Evolutionary conservation across 1,140 invertebrate species (phyloP), one percentile per base, ranked within the genome.

Genomic region (Eupristina koningsbergeri): DNA sequence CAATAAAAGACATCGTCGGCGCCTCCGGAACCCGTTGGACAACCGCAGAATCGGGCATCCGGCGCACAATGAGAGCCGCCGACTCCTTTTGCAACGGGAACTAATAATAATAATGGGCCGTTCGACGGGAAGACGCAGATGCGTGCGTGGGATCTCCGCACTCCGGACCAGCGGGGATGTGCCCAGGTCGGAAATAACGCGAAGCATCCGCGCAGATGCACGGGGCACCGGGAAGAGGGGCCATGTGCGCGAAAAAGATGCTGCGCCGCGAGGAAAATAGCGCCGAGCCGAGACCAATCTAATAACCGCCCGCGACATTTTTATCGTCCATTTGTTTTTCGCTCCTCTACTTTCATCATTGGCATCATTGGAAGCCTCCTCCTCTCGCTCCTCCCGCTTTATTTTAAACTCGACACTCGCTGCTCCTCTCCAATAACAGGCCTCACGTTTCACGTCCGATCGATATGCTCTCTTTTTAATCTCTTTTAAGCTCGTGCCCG

Each of bases 181-280:
- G n/a, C n/a, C n/a, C n/a, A n/a, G n/a, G 53, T 77, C 81, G 81
- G 71, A 83, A 83, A 83, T 83, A 83, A 82, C 74, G 63, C 61
- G 36, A n/a, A n/a, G 47, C 61, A 69, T 74, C 22, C 19, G 26
- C 26, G 26, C 26, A 58, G 47, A 9, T 58, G 71, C 26, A n/a
- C 64, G 67, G 45, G 3, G 75, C 39, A 36, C 31, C 81, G 80
- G 63, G 41, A 58, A 61, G 83, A 88, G 81, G 82, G 87, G 86
- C 86, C 87, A 88, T 88, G 87, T 88, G 86, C 77, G 53, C 80
- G 45, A 22, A 80, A 83, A 73, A 53, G 53, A 53, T 53, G 50
- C 64, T n/a, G 31, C 58, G 53, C 26, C 11, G 1, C 67, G 31
- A 53, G 82, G 78, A 80, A 82, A 82, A 80, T 84, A 84, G 76